Percentiles rank a stretch among this genome's conserved stretches.
Conservation (phyloP, 2,113 vertebrate genomes). For the Neopipo cinnamomea region DNA sequence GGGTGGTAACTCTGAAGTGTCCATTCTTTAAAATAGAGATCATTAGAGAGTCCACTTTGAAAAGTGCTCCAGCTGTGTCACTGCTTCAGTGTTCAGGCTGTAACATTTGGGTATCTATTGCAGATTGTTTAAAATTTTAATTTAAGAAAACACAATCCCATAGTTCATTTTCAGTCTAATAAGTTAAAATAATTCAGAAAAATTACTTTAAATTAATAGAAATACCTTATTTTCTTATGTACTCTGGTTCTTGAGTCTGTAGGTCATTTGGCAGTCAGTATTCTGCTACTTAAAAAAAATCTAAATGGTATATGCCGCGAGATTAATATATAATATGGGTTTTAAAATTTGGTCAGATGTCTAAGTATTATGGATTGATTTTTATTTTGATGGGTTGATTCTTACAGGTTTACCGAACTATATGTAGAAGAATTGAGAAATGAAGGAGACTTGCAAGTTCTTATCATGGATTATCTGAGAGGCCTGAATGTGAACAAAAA, state of each 20-base stretch:
- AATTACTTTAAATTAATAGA: not conserved
- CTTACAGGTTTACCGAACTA: conserved; percentile 91
- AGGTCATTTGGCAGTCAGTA: not conserved
- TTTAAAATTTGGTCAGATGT: not conserved
- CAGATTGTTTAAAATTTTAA: not conserved
- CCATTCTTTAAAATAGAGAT: not conserved
- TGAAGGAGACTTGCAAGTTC: conserved; percentile 87
- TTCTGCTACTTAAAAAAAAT: not conserved
- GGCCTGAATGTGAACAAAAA: conserved; percentile 82
- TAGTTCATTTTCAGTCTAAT: not conserved
- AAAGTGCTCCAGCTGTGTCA: not conserved
- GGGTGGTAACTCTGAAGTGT: not conserved
- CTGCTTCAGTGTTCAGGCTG: not conserved
- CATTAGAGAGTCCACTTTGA: not conserved
- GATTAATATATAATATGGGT: not conserved
- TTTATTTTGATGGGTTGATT: not conserved
- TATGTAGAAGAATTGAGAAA: conserved; percentile 93
- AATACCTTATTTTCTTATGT: not conserved
- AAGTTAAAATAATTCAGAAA: not conserved
- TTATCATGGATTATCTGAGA: conserved; percentile 91
- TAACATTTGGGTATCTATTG: not conserved
- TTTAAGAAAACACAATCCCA: not conserved
- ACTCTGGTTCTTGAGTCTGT: not conserved
- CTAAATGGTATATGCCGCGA: not conserved
- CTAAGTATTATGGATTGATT: not conserved